Conservation (phyloP, 1,140 invertebrate genomes). For the Xylocopa sonorina region DNA sequence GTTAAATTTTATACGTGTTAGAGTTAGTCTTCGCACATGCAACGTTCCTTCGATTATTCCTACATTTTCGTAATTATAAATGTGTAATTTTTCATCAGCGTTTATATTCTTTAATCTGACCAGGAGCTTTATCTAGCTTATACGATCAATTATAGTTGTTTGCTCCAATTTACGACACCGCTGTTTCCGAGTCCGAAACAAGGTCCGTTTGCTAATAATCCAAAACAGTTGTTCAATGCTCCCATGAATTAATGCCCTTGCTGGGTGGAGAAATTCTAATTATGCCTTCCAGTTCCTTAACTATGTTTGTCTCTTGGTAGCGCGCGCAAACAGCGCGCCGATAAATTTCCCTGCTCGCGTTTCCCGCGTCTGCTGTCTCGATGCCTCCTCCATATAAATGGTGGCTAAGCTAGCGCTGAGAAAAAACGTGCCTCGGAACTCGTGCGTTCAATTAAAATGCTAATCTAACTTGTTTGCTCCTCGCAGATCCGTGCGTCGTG, state of each 20-base stretch:
- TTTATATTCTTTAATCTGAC: too few species aligned
- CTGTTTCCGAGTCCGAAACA: too few species aligned
- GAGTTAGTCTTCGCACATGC: too few species aligned
- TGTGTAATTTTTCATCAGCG: too few species aligned
- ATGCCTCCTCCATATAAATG: not conserved
- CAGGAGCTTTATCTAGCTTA: too few species aligned
- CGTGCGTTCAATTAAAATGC: constrained; percentile 64
- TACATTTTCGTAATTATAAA: too few species aligned
- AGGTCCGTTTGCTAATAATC: too few species aligned
- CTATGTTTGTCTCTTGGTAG: constrained; percentile 11
- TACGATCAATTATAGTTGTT: too few species aligned
- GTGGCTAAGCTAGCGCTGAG: not conserved
- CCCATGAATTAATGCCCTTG: not conserved
- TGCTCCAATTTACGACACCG: too few species aligned
- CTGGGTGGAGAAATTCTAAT: constrained; percentile 14
- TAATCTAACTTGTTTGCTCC: constrained; percentile 44
- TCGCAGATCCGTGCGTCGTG: not conserved
- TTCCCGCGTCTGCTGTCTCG: not conserved
- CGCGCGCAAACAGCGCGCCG: constrained; percentile 12
- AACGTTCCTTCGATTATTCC: too few species aligned
- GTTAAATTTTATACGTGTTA: too few species aligned
- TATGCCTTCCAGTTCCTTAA: constrained; percentile 18
- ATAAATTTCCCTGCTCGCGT: constrained; percentile 5
- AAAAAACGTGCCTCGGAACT: constrained; percentile 52
- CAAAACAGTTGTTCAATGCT: not conserved